These are phyloP conservation scores for Telmatochromis sp. DNA, from an alignment of 2,113 vertebrate genomes.

Conservation along the genomic window DNA sequence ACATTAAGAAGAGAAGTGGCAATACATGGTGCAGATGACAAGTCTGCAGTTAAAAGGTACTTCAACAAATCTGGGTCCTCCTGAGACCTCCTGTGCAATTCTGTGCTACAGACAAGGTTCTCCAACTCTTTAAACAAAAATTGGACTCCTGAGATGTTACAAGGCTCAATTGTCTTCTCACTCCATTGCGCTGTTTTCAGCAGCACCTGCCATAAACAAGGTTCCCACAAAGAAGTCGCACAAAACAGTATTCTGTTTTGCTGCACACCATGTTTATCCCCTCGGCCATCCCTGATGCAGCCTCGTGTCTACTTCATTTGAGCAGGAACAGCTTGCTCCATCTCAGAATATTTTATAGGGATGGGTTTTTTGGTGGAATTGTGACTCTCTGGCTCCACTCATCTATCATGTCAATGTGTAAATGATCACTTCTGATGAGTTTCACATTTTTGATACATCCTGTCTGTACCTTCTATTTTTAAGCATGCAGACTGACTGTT, in stretches of 20 bases:
- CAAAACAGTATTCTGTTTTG: neutral
- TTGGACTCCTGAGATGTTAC: neutral
- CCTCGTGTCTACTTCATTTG: neutral
- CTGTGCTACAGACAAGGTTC: neutral
- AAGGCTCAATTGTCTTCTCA: neutral
- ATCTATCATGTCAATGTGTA: neutral
- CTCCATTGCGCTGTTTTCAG: neutral
- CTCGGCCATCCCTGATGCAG: slow-evolving; percentile 1
- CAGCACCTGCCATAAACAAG: neutral
- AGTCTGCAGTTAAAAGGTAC: neutral
- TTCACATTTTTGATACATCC: neutral
- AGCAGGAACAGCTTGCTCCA: neutral
- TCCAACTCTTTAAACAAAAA: neutral
- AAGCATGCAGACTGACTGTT: neutral
- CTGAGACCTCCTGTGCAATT: neutral
- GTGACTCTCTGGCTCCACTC: neutral
- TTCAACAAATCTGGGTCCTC: neutral
- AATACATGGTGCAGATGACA: neutral
- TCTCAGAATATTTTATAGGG: neutral
- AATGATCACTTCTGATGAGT: neutral
- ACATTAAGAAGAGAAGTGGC: neutral
- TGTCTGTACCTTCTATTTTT: neutral
- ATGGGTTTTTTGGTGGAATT: neutral
- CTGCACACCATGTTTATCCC: neutral
- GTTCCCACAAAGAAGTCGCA: neutral